Evolutionary conservation across 2,888 invertebrate species (phyloP).

Genomic region (Eupithecia insigniata): DNA sequence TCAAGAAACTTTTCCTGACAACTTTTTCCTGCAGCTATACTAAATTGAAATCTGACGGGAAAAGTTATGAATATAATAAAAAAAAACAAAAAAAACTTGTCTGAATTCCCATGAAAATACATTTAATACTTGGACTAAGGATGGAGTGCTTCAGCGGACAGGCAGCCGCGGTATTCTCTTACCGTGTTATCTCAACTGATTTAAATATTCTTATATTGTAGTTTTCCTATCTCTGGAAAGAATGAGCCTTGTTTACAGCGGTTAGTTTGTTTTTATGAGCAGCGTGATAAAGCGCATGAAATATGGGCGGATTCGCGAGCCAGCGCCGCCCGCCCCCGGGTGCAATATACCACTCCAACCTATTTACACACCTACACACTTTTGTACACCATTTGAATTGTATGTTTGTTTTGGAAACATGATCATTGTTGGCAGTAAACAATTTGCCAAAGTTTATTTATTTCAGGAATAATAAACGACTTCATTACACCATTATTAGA

Average conservation of each 20-base stretch:
- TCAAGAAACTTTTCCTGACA: neutral
- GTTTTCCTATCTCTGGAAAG: slow-evolving; percentile 43
- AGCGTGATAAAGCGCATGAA: slow-evolving; percentile 42
- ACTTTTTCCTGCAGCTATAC: neutral
- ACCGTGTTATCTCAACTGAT: slow-evolving; percentile 41
- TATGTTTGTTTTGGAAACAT: slow-evolving; percentile 5
- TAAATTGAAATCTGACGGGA: neutral
- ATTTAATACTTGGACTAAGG: neutral
- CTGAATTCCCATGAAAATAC: neutral
- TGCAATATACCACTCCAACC: slow-evolving; percentile 25
- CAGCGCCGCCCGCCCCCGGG: slow-evolving; percentile 26
- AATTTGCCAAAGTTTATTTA: too few relatives aligned
- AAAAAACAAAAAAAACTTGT: neutral
- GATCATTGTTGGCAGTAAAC: neutral
- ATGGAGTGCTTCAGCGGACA: slow-evolving; percentile 14
- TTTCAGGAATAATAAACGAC: too few relatives aligned
- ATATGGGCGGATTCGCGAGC: slow-evolving; percentile 36
- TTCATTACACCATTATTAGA: too few relatives aligned
- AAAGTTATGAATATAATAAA: neutral
- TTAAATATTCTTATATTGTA: slow-evolving; percentile 45
- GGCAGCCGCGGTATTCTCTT: slow-evolving; percentile 24
- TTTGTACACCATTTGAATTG: slow-evolving; percentile 18
- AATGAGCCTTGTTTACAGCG: slow-evolving; percentile 43
- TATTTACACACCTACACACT: slow-evolving; percentile 17
- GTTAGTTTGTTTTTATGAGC: slow-evolving; percentile 45